Evolutionary conservation across 2,888 invertebrate genomes (phyloP).

Genomic region (Tinea semifulvella): DNA sequence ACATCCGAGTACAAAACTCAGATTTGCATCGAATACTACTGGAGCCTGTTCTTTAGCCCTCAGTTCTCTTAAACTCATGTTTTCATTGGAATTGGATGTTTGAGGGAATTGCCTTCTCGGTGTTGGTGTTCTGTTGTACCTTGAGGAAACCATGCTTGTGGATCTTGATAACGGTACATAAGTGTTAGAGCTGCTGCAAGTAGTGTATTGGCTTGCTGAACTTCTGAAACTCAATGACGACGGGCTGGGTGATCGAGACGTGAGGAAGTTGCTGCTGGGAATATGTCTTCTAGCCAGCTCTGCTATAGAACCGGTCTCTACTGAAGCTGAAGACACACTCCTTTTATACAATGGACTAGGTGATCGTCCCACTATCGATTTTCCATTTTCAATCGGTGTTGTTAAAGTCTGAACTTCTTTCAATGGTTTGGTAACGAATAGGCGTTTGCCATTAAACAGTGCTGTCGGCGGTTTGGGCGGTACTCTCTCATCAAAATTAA

Average conservation of each 20-base stretch:
- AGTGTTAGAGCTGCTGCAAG: conserved; percentile 56
- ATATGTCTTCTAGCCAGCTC: conserved; percentile 55
- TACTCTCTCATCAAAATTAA: conserved; percentile 49
- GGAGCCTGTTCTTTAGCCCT: conserved; percentile 76
- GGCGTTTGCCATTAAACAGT: conserved; percentile 42
- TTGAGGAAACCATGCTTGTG: conserved; percentile 47
- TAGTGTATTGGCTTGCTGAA: conserved; percentile 52
- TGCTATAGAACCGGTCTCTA: conserved; percentile 59
- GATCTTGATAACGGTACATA: conserved; percentile 51
- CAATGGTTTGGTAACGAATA: conserved; percentile 50
- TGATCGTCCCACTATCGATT: conserved; percentile 35
- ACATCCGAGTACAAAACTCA: conserved; percentile 80
- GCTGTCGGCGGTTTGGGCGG: conserved; percentile 38
- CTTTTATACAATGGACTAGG: conserved; percentile 49
- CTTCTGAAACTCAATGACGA: conserved; percentile 42
- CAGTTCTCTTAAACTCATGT: conserved; percentile 66
- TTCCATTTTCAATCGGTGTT: conserved; percentile 32
- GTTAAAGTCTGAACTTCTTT: conserved; percentile 52
- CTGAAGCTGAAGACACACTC: conserved; percentile 44
- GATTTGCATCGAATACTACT: conserved; percentile 83
- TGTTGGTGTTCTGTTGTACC: conserved; percentile 53
- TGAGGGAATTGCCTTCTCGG: conserved; percentile 78
- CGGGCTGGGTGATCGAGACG: conserved; percentile 69
- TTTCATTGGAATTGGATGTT: conserved; percentile 49
- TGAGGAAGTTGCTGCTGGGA: conserved; percentile 34